Evolutionary conservation across 1,140 invertebrate genomes (phyloP).

Genomic region (Heliconius eleuchia): DNA sequence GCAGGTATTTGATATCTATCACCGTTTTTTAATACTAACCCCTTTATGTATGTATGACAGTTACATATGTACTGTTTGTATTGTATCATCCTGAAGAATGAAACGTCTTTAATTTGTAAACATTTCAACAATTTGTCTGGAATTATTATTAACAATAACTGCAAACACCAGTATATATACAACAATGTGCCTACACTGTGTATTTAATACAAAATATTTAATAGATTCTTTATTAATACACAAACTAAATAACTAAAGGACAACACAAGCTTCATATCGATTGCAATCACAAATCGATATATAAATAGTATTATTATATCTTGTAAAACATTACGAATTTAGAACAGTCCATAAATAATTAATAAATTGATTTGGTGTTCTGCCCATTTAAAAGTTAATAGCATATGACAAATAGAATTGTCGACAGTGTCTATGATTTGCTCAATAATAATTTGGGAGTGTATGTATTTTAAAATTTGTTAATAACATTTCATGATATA

Average conservation of each 20-base stretch:
- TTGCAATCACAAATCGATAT: too few relatives aligned
- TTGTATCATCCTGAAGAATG: too few relatives aligned
- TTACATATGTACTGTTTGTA: constrained; percentile 1
- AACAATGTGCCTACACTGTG: background rate
- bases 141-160: background rate
- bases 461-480: background rate
- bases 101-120: too few relatives aligned
- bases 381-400: background rate
- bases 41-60: constrained; percentile 30
- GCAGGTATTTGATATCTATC: constrained; percentile 48
- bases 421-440: background rate
- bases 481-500: background rate
- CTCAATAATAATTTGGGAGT: background rate
- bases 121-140: background rate
- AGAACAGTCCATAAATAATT: too few relatives aligned
- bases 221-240: too few relatives aligned
- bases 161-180: background rate
- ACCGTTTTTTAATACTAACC: constrained; percentile 40
- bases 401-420: background rate
- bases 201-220: too few relatives aligned
- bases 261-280: too few relatives aligned
- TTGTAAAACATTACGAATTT: too few relatives aligned
- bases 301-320: too few relatives aligned
- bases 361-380: too few relatives aligned
- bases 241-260: too few relatives aligned